Base-by-base conservation (phyloP, 2,797 vertebrate species). In the Eulemur albifrons region DNA sequence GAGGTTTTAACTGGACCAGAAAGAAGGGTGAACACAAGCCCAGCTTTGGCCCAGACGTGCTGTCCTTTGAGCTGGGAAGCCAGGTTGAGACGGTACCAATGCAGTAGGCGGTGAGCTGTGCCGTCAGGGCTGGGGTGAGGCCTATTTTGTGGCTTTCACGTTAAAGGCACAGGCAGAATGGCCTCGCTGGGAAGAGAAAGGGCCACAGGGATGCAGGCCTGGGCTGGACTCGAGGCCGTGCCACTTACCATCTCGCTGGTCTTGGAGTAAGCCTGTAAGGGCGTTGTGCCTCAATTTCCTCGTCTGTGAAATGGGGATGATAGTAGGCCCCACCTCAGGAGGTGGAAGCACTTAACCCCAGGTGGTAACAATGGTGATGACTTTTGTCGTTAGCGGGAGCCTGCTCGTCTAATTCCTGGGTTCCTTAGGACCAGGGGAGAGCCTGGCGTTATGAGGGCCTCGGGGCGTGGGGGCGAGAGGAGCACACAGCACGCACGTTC, bases 361-460 rank as follows among this genome's bases (percentile, higher is more conserved):
- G 59, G 54, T 32, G 2, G 10, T 25, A 5, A 12, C 10, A 0
- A 11, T 12, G 1, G 0, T 0, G 0, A 10, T 14, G 2, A 18
- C 7, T 43, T 40, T 15, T 1, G 0, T 38, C 9, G 12, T 32
- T 65, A 9, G 32, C 8, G 3, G 76, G 57, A 21, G 11, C 1
- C 2, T 7, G 0, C 17, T 27, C 38, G 6, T 27, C 30, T 57
- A 25, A 10, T 18, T 17, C 12, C 63, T 43, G 30, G 27, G 12
- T 48, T 35, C 50, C 25, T 43, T 12, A 32, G 50, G 32, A n/a
- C 30, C 45, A 21, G 73, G 4, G 25, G 3, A 23, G 70, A 50
- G 27, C 32, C 40, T 52, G 50, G 52, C 6, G 9, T 15, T 13
- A 0, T 2, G 14, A 61, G 40, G 4, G 54, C 23, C 23, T 35